These are phyloP conservation scores for Callimorpha dominula DNA, from an alignment of 2,888 invertebrate species.

Conservation along the genomic window DNA sequence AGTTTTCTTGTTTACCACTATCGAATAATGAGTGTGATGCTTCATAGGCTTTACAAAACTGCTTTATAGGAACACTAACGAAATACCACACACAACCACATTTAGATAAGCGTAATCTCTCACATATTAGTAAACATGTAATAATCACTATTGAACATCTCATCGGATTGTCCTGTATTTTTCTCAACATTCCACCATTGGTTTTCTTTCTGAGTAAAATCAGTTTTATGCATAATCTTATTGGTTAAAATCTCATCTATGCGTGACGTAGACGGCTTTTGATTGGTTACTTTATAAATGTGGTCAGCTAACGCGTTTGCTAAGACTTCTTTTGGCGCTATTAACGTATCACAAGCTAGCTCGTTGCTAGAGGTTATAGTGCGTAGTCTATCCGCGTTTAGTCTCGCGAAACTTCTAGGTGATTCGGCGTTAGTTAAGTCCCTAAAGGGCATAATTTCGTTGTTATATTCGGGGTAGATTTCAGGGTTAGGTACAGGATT, in stretches of 20 bases:
- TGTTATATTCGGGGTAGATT: conserved; percentile 47
- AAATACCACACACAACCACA: conserved; percentile 35
- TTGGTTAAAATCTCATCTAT: conserved; percentile 82
- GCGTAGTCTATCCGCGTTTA: conserved; percentile 79
- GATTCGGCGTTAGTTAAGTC: conserved; percentile 78
- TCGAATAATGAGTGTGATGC: too few species aligned
- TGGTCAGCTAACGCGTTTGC: conserved; percentile 82
- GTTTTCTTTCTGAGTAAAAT: conserved; percentile 68
- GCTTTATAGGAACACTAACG: conserved; percentile 11
- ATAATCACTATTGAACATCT: conserved; percentile 73
- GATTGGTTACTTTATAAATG: conserved; percentile 85
- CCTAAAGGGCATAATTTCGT: conserved; percentile 59
- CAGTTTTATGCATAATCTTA: conserved; percentile 70
- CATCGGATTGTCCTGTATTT: conserved; percentile 68
- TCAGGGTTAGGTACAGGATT: conserved; percentile 74
- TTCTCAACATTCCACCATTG: conserved; percentile 77
- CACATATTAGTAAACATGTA: conserved; percentile 70
- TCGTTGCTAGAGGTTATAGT: conserved; percentile 75
- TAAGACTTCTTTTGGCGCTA: conserved; percentile 81
- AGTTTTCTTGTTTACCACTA: too few species aligned
- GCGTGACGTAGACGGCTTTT: conserved; percentile 80
- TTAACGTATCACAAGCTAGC: conserved; percentile 71
- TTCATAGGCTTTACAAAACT: neutral
- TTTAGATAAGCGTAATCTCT: conserved; percentile 38
- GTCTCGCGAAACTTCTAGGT: conserved; percentile 74